Evolutionary conservation across 2,797 vertebrate species (phyloP), one percentile per base, ranked within the genome.

Genomic region (Argyrosomus regius): DNA sequence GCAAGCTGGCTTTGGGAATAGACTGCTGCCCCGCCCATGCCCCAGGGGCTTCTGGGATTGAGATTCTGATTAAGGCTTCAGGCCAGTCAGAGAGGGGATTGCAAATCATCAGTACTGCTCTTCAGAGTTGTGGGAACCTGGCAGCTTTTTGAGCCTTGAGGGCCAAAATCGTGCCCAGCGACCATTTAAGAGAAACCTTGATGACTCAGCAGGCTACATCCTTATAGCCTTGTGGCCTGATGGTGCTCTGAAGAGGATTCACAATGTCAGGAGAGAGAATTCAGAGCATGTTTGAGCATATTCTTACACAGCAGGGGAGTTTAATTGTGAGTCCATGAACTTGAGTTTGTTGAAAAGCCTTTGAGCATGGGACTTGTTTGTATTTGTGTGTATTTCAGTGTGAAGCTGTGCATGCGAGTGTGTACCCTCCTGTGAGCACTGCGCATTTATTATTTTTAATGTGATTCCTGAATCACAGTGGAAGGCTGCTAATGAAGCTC

Each of bases 381-480:
- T 82, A 70, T 88, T 75, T 87, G 46, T 85, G 72, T 78, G 48
- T 73, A 60, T 70, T 80, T 77, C 49, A 54, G 45, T 20, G 52
- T 78, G 57, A 62, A 46, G 46, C 54, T 70, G 35, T 85, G 79
- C 67, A 71, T 69, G 79, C 71, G 75, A 73, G 68, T 72, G 60
- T 75, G 80, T 81, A 72, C 35, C 68, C 89, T 89, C 84, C 75
- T 71, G 86, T 85, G 88, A 88, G 79, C 57, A 59, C 49, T 78
- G 69, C 49, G 77, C 84, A 93, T 92, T 92, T 92, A 94, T 93
- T 92, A 93, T 91, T 91, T 89, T 92, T 94, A 92, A 94, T 91
- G 88, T 68, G 84, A 93, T 89, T 91, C 84, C 80, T 88, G 89
- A 93, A 92, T 93, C 88, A 84, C 82, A 89, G 87, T 62, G 68